These are phyloP conservation scores for Dasysyrphus albostriatus DNA, from an alignment of 2,888 invertebrate species.

Conservation along the genomic window DNA sequence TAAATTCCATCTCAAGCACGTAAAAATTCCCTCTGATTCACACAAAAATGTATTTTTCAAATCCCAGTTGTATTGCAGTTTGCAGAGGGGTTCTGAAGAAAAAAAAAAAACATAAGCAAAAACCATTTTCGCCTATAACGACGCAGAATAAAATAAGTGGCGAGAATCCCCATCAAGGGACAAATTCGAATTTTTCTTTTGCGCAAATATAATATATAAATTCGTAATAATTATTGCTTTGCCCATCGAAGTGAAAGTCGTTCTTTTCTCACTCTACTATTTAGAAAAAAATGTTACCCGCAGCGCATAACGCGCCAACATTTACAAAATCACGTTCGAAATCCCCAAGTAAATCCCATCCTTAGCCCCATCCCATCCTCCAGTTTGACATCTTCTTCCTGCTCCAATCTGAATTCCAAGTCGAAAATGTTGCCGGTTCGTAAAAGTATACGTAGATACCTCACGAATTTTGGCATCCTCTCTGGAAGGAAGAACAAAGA, in stretches of 20 bases:
- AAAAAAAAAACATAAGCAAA: neutral
- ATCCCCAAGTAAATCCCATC: conserved; percentile 23
- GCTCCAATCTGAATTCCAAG: conserved; percentile 32
- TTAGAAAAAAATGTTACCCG: conserved; percentile 17
- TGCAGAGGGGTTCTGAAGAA: neutral
- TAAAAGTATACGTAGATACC: conserved; percentile 28
- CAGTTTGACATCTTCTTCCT: neutral
- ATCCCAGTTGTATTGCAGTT: neutral
- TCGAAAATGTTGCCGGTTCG: conserved; percentile 34
- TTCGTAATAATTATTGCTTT: conserved; percentile 70
- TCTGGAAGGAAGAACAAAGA: neutral
- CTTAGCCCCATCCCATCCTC: neutral
- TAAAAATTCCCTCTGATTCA: no score
- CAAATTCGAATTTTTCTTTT: conserved; percentile 51
- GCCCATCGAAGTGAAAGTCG: conserved; percentile 59
- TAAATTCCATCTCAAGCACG: no score
- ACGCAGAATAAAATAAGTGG: conserved; percentile 14
- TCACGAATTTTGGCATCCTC: conserved; percentile 17
- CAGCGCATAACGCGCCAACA: conserved; percentile 27
- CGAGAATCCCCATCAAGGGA: conserved; percentile 58
- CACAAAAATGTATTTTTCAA: neutral
- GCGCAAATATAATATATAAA: conserved; percentile 50
- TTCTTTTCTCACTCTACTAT: conserved; percentile 17
- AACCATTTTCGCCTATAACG: conserved; percentile 23
- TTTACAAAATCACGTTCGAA: conserved; percentile 59